A percentile compares a stretch with the other conserved stretches of the same genome.
Conservation (phyloP, 2,888 invertebrate species). For the Callyntrura sp. region DNA sequence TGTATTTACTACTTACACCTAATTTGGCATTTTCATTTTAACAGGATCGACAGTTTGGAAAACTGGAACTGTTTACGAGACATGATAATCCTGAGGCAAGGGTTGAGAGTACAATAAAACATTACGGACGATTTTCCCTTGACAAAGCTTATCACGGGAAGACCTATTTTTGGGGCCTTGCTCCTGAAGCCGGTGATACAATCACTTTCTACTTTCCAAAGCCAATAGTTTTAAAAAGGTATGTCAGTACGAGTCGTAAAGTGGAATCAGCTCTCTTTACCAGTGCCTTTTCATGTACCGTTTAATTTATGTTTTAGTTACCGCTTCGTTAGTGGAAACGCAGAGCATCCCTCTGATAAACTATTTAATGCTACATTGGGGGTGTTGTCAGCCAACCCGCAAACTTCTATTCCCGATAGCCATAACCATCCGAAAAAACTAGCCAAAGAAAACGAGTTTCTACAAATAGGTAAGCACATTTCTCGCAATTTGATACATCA, state of each 20-base stretch:
- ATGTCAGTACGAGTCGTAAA: constrained; percentile 82
- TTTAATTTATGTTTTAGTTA: constrained; percentile 87
- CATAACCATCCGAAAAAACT: constrained; percentile 85
- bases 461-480: constrained; percentile 88
- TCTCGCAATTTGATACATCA: too few relatives aligned
- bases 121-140: constrained; percentile 92
- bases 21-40: background rate
- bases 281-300: constrained; percentile 19
- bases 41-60: constrained; percentile 95
- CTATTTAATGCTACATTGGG: constrained; percentile 95
- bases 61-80: constrained; percentile 91
- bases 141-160: constrained; percentile 94
- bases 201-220: constrained; percentile 92
- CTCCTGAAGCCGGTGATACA: constrained; percentile 93
- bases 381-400: constrained; percentile 87
- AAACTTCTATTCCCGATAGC: constrained; percentile 55
- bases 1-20: too few relatives aligned
- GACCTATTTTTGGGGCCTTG: constrained; percentile 96
- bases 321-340: constrained; percentile 94
- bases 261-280: constrained; percentile 52
- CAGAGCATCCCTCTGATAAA: constrained; percentile 94
- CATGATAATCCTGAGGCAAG: constrained; percentile 91
- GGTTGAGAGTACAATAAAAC: constrained; percentile 91
- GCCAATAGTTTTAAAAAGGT: constrained; percentile 90
- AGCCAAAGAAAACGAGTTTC: constrained; percentile 88